Conservation (phyloP, 2,113 vertebrate genomes). For the Apteryx owenii region DNA sequence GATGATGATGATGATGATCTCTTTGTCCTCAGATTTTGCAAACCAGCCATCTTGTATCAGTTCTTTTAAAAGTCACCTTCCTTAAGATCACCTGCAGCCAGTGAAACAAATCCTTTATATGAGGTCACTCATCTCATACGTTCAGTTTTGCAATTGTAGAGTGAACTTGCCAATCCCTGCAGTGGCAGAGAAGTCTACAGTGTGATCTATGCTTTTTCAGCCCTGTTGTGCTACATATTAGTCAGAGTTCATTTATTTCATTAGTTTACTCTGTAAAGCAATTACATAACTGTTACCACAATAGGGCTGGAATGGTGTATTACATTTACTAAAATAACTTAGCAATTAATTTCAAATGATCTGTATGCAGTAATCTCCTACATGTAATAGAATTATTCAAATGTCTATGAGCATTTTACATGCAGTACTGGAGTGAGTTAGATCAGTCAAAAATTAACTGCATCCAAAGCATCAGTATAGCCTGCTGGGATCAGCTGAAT, state of each 20-base stretch:
- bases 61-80: not conserved
- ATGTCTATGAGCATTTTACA: slow-evolving; percentile 55
- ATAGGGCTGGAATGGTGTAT: slow-evolving; percentile 40
- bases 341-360: slow-evolving; percentile 72
- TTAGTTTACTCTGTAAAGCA: slow-evolving; percentile 66
- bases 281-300: slow-evolving; percentile 56
- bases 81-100: not conserved
- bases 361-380: slow-evolving; percentile 55
- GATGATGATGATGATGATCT: not conserved
- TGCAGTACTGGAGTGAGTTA: slow-evolving; percentile 57
- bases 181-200: not conserved
- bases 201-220: not conserved
- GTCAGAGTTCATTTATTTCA: slow-evolving; percentile 67
- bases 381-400: slow-evolving; percentile 70
- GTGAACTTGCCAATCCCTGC: not conserved
- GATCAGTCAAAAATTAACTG: slow-evolving; percentile 75
- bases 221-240: slow-evolving; percentile 26
- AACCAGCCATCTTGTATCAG: not conserved
- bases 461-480: slow-evolving; percentile 51
- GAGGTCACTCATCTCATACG: not conserved
- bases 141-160: not conserved
- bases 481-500: slow-evolving; percentile 67
- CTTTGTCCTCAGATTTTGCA: not conserved
- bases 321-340: slow-evolving; percentile 64
- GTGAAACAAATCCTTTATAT: not conserved